Evolutionary conservation across 1,140 invertebrate species (phyloP).

Genomic region (Gryllus bimaculatus): DNA sequence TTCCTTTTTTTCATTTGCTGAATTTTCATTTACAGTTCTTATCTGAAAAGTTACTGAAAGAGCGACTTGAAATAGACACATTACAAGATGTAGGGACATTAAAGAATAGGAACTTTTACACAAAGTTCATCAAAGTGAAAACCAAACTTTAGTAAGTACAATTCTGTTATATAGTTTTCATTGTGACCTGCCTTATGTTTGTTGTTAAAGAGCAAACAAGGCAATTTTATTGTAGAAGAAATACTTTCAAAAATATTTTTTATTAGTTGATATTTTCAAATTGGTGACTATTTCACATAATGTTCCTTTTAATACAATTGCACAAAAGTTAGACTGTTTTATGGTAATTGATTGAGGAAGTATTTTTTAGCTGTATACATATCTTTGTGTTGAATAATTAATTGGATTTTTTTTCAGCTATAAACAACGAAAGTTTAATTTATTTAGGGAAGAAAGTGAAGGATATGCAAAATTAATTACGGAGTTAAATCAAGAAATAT

Average conservation of each 20-base stretch:
- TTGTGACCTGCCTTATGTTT: constrained; percentile 19
- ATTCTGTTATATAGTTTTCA: constrained; percentile 21
- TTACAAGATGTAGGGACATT: constrained; percentile 84
- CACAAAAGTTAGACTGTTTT: neutral
- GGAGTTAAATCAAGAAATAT: constrained; percentile 86
- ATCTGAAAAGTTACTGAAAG: constrained; percentile 78
- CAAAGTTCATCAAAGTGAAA: constrained; percentile 96
- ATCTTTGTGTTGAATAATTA: neutral
- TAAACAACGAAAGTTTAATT: constrained; percentile 98
- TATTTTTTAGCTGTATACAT: neutral
- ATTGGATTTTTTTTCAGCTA: constrained; percentile 60
- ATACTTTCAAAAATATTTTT: no score
- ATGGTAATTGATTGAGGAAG: neutral
- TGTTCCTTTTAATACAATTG: no score
- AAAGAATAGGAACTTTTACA: constrained; percentile 85
- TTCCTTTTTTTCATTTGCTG: neutral
- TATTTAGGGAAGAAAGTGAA: constrained; percentile 97
- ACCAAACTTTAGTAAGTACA: constrained; percentile 91
- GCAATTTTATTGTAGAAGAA: no score
- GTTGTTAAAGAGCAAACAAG: neutral
- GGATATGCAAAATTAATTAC: constrained; percentile 95
- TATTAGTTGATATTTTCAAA: no score
- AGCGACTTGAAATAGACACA: constrained; percentile 87
- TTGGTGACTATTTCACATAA: no score
- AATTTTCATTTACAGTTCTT: constrained; percentile 48